Evolutionary conservation across 2,113 vertebrate species (phyloP).

Genomic region (Electrona antarctica): DNA sequence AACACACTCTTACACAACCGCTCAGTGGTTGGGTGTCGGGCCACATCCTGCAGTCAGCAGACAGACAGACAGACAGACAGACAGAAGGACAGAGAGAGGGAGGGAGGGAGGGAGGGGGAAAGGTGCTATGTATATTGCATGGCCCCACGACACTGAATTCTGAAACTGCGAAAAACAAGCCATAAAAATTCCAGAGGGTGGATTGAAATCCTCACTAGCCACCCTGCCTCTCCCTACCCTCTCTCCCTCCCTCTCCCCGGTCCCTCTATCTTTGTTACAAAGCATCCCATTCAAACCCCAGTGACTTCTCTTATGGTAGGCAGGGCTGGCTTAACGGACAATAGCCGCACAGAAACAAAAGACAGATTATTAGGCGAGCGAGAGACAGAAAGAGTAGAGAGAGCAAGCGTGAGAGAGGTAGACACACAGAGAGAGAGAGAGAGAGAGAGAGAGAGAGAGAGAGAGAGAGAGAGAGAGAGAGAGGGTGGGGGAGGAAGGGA

Average conservation of each 20-base stretch:
- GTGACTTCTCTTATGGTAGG: constrained; percentile 81
- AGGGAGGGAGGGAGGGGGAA: constrained; percentile 20
- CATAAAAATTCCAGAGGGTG: constrained; percentile 81
- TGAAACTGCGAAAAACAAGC: constrained; percentile 75
- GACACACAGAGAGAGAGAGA: background rate
- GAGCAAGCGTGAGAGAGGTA: constrained; percentile 59
- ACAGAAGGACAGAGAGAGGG: background rate
- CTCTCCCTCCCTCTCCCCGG: constrained; percentile 47
- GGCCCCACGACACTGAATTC: constrained; percentile 54
- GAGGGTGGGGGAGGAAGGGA: constrained; percentile 60
- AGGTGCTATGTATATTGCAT: constrained; percentile 43
- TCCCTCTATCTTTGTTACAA: constrained; percentile 79
- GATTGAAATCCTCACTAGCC: constrained; percentile 66
- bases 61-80: constrained; percentile 1
- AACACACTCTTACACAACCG: background rate
- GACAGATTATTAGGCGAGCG: constrained; percentile 86
- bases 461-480: constrained; percentile 44
- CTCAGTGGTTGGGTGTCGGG: too few species aligned
- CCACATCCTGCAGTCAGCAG: too few species aligned
- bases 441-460: too few species aligned
- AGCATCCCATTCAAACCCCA: constrained; percentile 85
- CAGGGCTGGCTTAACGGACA: constrained; percentile 81
- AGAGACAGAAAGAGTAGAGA: constrained; percentile 43
- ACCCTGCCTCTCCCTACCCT: constrained; percentile 34
- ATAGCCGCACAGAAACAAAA: constrained; percentile 89